Evolutionary conservation across 2,113 vertebrate genomes (phyloP).

Genomic region (Leucoraja erinaceus): DNA sequence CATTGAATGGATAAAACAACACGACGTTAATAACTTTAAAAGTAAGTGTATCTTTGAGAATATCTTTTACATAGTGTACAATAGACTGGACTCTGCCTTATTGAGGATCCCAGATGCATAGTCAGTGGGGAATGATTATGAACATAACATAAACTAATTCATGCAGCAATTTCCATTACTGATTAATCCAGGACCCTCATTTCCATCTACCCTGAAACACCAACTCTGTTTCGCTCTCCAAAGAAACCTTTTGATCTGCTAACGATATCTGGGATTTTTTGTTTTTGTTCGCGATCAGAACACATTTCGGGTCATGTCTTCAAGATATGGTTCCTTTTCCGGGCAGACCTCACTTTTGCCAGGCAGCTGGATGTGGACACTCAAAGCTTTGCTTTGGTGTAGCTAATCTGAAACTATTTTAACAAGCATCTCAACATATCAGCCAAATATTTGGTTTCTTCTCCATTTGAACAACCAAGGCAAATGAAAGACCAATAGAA

Average conservation of each 20-base stretch:
- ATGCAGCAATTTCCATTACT: background rate
- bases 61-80: background rate
- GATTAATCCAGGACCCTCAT: too few relatives aligned
- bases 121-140: background rate
- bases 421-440: too few relatives aligned
- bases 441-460: background rate
- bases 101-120: background rate
- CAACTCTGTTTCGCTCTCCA: too few relatives aligned
- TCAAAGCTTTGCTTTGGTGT: background rate
- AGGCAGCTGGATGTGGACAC: background rate
- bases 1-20: background rate
- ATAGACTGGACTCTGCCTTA: background rate
- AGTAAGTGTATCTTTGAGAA: background rate
- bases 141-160: background rate
- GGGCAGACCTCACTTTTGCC: background rate
- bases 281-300: too few relatives aligned
- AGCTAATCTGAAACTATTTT: background rate
- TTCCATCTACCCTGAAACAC: too few relatives aligned
- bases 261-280: too few relatives aligned
- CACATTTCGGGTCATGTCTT: too few relatives aligned
- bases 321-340: too few relatives aligned
- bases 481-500: too few relatives aligned
- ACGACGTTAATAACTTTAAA: background rate
- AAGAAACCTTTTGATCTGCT: too few relatives aligned
- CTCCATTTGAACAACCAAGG: background rate